Base-by-base conservation (phyloP, 1,140 invertebrate species). In the Diabrotica virgifera region DNA sequence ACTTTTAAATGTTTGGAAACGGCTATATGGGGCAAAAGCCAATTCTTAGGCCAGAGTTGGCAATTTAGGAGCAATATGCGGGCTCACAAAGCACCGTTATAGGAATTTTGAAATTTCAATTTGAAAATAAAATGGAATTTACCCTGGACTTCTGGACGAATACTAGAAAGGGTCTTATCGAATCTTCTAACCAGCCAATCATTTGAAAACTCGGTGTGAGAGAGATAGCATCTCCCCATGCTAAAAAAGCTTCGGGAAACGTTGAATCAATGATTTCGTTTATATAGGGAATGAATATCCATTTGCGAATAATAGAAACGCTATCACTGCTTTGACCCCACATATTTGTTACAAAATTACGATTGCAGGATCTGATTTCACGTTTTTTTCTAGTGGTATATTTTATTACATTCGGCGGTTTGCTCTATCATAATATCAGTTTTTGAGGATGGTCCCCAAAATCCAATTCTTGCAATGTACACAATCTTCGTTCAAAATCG, bases 271-370 rank as follows among this genome's bases (percentile, higher is more conserved):
- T 70, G 71, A 72, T 72, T 70, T 55, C 69, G 66, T 72, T 71
- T 72, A 69, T 70, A 70, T 68, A 63, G 69, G 67, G 62, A 72
- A 71, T 69, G 69, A 70, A 72, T 71, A 71, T 71, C 70, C 67
- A 71, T 71, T 71, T 63, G 58, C 62, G 59, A 55, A 71, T 71
- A 71, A 71, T 69, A 69, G 67, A 64, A 66, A 64, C 62, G 65
- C 56, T 56, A 65, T 69, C 70, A 69, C 64, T 67, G 65, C 63
- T 65, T 57, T 68, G 66, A 63, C 70, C 63, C 58, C 52, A 9
- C 40, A 35, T 60, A 65, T 65, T 69, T 65, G 61, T 65, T 57
- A 69, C 56, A 35, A 59, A 65, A 69, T 65, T 68, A 60, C 61
- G 52, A 50, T 55, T 36, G 14, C n/a, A 38, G 52, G 61, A 62